Evolutionary conservation across 1,140 invertebrate genomes (phyloP).

Genomic region (Zaprionus nigranus): DNA sequence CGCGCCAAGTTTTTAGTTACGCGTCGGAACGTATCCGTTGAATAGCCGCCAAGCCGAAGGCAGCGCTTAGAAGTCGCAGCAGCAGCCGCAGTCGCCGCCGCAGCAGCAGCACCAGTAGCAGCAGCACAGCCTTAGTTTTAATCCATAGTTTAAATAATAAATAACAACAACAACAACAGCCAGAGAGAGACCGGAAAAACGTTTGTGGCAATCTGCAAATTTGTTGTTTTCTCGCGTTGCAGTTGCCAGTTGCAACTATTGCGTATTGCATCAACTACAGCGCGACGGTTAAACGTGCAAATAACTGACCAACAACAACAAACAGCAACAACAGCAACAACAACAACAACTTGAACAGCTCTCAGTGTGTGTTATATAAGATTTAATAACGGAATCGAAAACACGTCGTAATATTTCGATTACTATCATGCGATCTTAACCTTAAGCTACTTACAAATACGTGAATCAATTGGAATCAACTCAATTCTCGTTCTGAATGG

Average conservation of each 20-base stretch:
- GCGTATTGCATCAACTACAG: constrained; percentile 39
- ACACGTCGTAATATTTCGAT: constrained; percentile 33
- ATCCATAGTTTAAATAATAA: constrained; percentile 45
- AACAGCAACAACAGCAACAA: not conserved
- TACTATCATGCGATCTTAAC: constrained; percentile 47
- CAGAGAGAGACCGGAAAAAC: constrained; percentile 46
- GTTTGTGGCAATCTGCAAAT: constrained; percentile 39
- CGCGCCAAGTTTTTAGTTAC: constrained; percentile 82
- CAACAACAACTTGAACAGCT: constrained; percentile 10
- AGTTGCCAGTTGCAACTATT: constrained; percentile 45
- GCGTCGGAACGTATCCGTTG: constrained; percentile 80
- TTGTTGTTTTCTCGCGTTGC: constrained; percentile 40
- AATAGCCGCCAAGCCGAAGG: constrained; percentile 64
- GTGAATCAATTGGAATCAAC: constrained; percentile 44
- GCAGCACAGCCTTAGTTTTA: constrained; percentile 31
- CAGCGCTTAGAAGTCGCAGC: constrained; percentile 72
- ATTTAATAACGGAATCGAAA: constrained; percentile 16
- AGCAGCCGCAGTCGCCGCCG: constrained; percentile 31
- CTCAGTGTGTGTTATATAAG: constrained; percentile 19
- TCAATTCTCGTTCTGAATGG: constrained; percentile 31
- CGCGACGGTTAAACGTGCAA: constrained; percentile 28
- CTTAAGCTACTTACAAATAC: constrained; percentile 67
- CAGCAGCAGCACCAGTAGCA: constrained; percentile 17
- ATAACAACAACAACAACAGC: constrained; percentile 32
- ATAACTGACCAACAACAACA: constrained; percentile 3